These are phyloP conservation scores for Sphaerophoria taeniata DNA, from an alignment of 2,888 invertebrate genomes.

Conservation along the genomic window DNA sequence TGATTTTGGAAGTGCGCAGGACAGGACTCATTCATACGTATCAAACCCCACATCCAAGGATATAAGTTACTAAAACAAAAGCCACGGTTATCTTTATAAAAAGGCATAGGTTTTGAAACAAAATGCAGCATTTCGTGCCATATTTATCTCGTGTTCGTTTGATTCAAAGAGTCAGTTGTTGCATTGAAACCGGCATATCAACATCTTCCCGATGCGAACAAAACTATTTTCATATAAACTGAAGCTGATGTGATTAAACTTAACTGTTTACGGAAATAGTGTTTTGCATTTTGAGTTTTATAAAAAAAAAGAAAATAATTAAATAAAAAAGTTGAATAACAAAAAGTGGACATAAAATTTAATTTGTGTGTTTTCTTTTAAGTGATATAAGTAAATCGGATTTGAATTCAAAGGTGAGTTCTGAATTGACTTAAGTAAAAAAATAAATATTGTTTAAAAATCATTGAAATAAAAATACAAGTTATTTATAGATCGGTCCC, in stretches of 20 bases:
- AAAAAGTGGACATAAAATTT: too few species aligned
- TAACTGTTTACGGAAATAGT: neutral
- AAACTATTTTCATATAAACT: neutral
- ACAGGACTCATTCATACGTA: conserved; percentile 62
- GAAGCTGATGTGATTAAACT: neutral
- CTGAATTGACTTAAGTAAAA: too few species aligned
- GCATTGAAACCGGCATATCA: conserved; percentile 66
- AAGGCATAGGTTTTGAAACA: conserved; percentile 17
- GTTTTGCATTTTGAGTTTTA: neutral
- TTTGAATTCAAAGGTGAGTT: too few species aligned
- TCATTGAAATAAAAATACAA: too few species aligned
- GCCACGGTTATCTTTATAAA: conserved; percentile 22
- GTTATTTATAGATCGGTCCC: too few species aligned
- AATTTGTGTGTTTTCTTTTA: too few species aligned
- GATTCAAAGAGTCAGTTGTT: conserved; percentile 62
- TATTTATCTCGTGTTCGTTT: conserved; percentile 61
- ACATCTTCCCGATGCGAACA: conserved; percentile 41
- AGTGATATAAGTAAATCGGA: too few species aligned
- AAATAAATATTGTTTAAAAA: too few species aligned
- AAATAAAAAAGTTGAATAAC: too few species aligned
- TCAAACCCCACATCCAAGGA: conserved; percentile 28
- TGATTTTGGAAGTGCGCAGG: conserved; percentile 53
- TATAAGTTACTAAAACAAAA: conserved; percentile 52
- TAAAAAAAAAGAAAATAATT: neutral
- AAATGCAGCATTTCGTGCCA: conserved; percentile 58